Conservation (phyloP, 2,113 vertebrate species). For the Stomatorhinus ivindoensis region DNA sequence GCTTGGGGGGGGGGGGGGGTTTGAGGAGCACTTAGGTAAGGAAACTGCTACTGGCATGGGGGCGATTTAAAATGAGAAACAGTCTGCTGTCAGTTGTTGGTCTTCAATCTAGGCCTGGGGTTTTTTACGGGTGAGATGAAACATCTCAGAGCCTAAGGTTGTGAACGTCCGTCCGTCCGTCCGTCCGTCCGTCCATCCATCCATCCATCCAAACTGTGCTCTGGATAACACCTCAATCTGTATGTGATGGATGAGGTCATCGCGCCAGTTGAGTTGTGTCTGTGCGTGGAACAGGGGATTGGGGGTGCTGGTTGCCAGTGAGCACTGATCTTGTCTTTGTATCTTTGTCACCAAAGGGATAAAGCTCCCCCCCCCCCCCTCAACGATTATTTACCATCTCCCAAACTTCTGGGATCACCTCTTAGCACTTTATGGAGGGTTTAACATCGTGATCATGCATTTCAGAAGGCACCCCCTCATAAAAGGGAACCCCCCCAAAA, state of each 20-base stretch:
- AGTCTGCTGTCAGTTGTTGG: slow-evolving; percentile 4
- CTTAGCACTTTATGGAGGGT: neutral
- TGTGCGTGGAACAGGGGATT: neutral
- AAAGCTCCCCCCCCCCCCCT: neutral
- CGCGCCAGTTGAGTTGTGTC: neutral
- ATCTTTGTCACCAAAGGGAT: neutral
- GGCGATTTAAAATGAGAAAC: neutral
- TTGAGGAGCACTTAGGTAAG: neutral
- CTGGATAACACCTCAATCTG: neutral
- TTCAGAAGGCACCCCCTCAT: neutral
- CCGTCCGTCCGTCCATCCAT: neutral
- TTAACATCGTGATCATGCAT: neutral
- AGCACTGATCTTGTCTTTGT: neutral
- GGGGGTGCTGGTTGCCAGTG: neutral
- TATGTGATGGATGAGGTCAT: neutral
- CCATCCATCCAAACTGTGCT: neutral
- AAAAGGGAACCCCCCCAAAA: neutral
- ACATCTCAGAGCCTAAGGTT: neutral
- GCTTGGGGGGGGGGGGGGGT: neutral
- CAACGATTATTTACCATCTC: neutral
- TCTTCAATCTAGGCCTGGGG: neutral
- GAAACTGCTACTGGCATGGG: neutral
- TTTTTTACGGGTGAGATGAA: neutral
- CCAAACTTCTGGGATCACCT: neutral
- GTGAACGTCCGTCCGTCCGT: neutral